Evolutionary conservation across 92 coral and sea anemone genomes (phyloP).

Genomic region (Phenganax marumi): DNA sequence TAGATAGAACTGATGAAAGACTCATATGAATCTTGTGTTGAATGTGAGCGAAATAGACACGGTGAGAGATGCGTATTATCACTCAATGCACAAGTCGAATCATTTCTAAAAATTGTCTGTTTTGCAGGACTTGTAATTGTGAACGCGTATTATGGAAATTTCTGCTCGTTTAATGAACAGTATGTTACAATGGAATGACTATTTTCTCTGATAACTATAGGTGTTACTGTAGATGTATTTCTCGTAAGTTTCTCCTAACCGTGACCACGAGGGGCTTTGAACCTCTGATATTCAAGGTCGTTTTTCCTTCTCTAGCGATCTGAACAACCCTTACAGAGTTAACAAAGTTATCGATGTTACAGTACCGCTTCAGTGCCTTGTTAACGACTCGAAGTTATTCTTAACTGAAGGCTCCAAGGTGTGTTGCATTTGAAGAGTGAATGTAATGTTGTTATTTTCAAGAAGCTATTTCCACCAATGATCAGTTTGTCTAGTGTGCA

Average conservation of each 20-base stretch:
- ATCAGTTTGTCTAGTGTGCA: too few species aligned
- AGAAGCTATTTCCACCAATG: too few species aligned
- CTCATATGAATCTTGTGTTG: conserved; percentile 70
- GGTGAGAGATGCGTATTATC: conserved; percentile 50
- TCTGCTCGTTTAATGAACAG: conserved; percentile 70
- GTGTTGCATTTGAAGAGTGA: not conserved
- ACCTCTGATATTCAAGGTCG: not conserved
- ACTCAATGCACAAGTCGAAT: not conserved
- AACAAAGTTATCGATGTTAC: conserved; percentile 84
- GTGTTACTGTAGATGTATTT: too few species aligned
- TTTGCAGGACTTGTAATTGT: conserved; percentile 73
- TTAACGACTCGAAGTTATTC: conserved; percentile 83
- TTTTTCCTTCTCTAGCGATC: conserved; percentile 43
- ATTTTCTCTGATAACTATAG: too few species aligned
- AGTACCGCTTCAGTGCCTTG: conserved; percentile 89
- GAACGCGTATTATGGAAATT: conserved; percentile 89
- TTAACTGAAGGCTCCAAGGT: conserved; percentile 89
- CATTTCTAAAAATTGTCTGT: not conserved
- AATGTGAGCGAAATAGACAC: conserved; percentile 75
- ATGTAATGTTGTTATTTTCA: not conserved
- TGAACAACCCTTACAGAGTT: conserved; percentile 37
- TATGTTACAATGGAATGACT: conserved; percentile 17
- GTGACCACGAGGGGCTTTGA: not conserved
- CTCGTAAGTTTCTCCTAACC: too few species aligned
- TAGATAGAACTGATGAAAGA: conserved; percentile 85